Evolutionary conservation across 1,140 invertebrate species (phyloP).

Genomic region (Papilio machaon): DNA sequence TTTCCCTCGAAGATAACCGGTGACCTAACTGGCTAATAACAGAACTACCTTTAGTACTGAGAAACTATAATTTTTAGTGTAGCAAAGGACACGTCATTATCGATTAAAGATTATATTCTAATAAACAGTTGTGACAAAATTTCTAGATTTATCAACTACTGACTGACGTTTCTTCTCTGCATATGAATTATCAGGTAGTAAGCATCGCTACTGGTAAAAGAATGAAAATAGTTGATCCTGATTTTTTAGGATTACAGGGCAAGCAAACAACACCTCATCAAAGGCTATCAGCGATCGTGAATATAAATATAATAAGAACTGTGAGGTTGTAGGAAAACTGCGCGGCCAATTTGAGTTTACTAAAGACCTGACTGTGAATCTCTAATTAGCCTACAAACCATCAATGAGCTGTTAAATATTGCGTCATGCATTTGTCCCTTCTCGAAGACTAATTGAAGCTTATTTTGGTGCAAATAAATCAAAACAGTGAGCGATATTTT

Average conservation of each 20-base stretch:
- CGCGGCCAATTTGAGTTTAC: not conserved
- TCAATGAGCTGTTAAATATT: not conserved
- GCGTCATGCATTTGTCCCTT: not conserved
- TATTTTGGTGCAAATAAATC: constrained; percentile 48
- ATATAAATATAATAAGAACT: not conserved
- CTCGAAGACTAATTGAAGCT: constrained; percentile 10
- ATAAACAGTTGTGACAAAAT: not conserved
- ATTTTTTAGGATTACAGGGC: not conserved
- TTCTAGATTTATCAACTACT: not conserved
- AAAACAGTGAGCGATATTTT: constrained; percentile 46
- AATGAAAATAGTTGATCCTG: not conserved
- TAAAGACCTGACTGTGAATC: not conserved
- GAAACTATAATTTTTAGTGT: not conserved
- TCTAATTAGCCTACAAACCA: not conserved
- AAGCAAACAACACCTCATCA: not conserved
- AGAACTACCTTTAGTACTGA: not conserved
- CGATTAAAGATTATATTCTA: not conserved
- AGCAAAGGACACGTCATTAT: not conserved
- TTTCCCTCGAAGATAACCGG: constrained; percentile 77
- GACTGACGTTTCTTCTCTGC: not conserved
- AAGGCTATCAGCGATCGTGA: not conserved
- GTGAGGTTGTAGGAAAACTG: not conserved
- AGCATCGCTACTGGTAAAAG: not conserved
- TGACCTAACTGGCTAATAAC: constrained; percentile 63
- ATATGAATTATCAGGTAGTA: not conserved